These are phyloP conservation scores for Xiphias gladius DNA, from an alignment of 2,113 vertebrate species.

Conservation along the genomic window DNA sequence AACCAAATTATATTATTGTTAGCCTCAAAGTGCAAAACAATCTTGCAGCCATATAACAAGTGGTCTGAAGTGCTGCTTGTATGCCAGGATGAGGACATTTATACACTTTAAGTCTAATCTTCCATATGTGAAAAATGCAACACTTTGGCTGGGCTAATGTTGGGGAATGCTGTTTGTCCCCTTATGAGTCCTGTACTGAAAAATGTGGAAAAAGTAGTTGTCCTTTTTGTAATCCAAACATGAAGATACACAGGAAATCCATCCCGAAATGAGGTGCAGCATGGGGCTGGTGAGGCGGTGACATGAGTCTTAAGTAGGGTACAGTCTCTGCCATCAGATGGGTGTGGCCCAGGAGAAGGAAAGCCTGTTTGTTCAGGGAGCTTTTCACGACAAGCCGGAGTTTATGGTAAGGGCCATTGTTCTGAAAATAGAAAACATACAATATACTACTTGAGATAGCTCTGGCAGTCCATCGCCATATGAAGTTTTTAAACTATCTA, in stretches of 20 bases:
- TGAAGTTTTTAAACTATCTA: constrained; percentile 7
- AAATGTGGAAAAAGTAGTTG: background rate
- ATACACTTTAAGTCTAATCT: constrained; percentile 37
- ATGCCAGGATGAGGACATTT: constrained; percentile 44
- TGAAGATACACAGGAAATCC: constrained; percentile 11
- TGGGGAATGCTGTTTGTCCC: constrained; percentile 30
- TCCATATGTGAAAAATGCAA: constrained; percentile 47
- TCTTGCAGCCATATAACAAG: constrained; percentile 51
- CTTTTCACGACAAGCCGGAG: constrained; percentile 34
- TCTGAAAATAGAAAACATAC: constrained; percentile 43
- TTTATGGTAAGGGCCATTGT: constrained; percentile 25
- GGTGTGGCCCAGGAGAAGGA: constrained; percentile 29
- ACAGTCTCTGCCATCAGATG: constrained; percentile 26
- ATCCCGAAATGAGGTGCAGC: constrained; percentile 26
- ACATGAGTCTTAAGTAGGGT: constrained; percentile 20
- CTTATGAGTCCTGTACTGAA: background rate
- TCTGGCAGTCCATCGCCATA: background rate
- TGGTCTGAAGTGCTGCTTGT: constrained; percentile 39
- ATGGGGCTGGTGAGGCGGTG: background rate
- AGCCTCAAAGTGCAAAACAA: constrained; percentile 64
- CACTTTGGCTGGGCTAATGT: constrained; percentile 29
- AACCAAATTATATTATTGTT: constrained; percentile 72
- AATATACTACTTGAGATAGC: background rate
- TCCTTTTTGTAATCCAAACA: constrained; percentile 27
- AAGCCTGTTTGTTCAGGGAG: constrained; percentile 30